These are phyloP conservation scores for Dasyprocta punctata DNA, from an alignment of 2,113 vertebrate species.

Conservation along the genomic window DNA sequence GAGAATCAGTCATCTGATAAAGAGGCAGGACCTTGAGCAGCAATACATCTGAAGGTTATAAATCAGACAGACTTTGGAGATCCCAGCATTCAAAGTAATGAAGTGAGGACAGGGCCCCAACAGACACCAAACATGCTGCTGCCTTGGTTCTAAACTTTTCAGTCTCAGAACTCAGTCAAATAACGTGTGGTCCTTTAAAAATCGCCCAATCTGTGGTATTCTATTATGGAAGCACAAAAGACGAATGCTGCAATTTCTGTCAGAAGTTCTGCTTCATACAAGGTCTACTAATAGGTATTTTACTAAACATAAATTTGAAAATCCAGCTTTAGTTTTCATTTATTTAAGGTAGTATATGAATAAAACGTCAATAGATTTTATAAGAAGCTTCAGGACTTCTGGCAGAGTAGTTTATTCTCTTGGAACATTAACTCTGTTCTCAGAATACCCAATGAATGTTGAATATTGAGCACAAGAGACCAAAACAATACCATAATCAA, in stretches of 20 bases:
- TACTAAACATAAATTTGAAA: not conserved
- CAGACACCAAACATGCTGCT: not conserved
- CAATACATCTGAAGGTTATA: not conserved
- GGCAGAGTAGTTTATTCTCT: not conserved
- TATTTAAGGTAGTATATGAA: not conserved
- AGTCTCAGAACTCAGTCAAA: not conserved
- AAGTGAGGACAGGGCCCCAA: not conserved
- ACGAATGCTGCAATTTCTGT: not conserved
- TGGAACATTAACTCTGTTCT: constrained; percentile 35
- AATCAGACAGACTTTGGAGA: not conserved
- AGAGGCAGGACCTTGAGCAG: not conserved
- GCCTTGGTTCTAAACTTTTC: not conserved
- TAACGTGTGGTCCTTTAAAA: not conserved
- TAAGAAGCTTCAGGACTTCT: constrained; percentile 6
- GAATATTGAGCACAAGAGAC: constrained; percentile 52
- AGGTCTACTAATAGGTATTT: not conserved
- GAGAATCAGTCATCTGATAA: not conserved
- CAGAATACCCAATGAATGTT: not conserved
- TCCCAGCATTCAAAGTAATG: not conserved
- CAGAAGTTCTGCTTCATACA: not conserved
- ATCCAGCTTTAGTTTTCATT: not conserved
- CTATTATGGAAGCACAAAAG: not conserved
- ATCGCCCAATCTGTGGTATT: not conserved
- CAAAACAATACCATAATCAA: constrained; percentile 45
- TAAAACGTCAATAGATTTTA: not conserved